phyloP scores from a whole-genome alignment of 2,888 invertebrate species.

The Octonoba sinensis region DNA sequence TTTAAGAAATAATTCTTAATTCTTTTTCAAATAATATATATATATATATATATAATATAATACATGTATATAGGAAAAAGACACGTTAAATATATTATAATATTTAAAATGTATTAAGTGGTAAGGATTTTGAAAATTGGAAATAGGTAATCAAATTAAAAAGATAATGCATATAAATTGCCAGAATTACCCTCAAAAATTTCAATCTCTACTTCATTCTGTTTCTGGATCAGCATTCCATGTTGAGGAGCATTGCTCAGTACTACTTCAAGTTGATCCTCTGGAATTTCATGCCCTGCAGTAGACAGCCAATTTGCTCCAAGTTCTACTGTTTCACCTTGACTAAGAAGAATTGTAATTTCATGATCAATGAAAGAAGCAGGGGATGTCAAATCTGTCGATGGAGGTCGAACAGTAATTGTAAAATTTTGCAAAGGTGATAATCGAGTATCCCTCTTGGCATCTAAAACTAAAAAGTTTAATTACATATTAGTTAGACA shows the following conservation, averaged over 20 bases:
- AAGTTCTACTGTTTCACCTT: constrained; percentile 33
- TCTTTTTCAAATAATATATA: too few species aligned
- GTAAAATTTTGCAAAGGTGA: constrained; percentile 48
- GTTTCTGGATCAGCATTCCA: constrained; percentile 34
- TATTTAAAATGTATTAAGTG: too few species aligned
- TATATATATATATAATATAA: too few species aligned
- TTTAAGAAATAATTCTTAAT: too few species aligned
- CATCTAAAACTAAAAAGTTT: constrained; percentile 34
- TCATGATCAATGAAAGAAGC: constrained; percentile 46
- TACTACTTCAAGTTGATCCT: constrained; percentile 56
- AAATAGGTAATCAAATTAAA: too few species aligned
- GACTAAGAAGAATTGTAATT: constrained; percentile 17
- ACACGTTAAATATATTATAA: too few species aligned
- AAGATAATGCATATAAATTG: too few species aligned
- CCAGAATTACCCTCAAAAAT: constrained; percentile 28
- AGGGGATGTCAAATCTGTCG: constrained; percentile 37
- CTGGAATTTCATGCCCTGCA: constrained; percentile 39
- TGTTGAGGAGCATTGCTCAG: constrained; percentile 38
- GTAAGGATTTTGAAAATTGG: too few species aligned
- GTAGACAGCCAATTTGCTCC: constrained; percentile 40
- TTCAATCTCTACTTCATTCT: not conserved
- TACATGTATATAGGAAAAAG: too few species aligned
- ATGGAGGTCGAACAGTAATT: constrained; percentile 38
- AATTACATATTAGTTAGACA: too few species aligned
- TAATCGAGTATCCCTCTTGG: constrained; percentile 32